A percentile compares a stretch with the other conserved stretches of the same genome.
These are phyloP conservation scores for Cataglyphis rosenhaueri DNA, from an alignment of 2,888 invertebrate species.

Conservation along the genomic window DNA sequence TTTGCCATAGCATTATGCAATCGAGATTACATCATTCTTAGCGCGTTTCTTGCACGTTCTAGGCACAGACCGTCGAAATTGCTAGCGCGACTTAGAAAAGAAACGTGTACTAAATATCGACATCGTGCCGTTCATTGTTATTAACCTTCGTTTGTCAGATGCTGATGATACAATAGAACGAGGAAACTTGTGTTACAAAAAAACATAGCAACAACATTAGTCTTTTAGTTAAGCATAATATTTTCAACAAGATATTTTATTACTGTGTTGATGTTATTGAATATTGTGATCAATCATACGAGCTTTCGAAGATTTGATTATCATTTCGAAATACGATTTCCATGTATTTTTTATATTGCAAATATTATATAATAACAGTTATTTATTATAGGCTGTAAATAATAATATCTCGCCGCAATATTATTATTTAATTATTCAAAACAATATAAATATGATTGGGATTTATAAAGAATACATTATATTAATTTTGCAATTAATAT, in stretches of 20 bases:
- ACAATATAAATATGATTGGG: slow-evolving; percentile 9
- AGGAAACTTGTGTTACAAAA: slow-evolving; percentile 16
- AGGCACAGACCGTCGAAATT: slow-evolving; percentile 34
- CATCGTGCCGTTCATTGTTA: slow-evolving; percentile 14
- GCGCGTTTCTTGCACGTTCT: slow-evolving; percentile 58
- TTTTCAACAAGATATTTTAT: background rate
- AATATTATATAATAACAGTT: background rate
- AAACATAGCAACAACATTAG: background rate
- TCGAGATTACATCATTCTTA: slow-evolving; percentile 70
- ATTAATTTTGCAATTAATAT: slow-evolving; percentile 8
- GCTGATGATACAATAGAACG: background rate
- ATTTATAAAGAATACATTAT: background rate
- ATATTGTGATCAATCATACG: background rate
- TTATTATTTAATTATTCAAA: slow-evolving; percentile 16
- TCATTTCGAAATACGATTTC: background rate
- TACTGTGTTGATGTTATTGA: background rate
- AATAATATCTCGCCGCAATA: background rate
- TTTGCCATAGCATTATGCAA: slow-evolving; percentile 71
- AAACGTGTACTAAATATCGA: slow-evolving; percentile 42
- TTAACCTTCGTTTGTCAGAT: slow-evolving; percentile 46
- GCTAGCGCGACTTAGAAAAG: slow-evolving; percentile 21
- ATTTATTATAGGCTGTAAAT: slow-evolving; percentile 1
- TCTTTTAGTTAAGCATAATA: background rate
- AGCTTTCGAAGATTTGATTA: background rate
- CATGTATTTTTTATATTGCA: background rate